Conservation (phyloP, 1,140 invertebrate genomes). For the Leptestheria dahalacensis region DNA sequence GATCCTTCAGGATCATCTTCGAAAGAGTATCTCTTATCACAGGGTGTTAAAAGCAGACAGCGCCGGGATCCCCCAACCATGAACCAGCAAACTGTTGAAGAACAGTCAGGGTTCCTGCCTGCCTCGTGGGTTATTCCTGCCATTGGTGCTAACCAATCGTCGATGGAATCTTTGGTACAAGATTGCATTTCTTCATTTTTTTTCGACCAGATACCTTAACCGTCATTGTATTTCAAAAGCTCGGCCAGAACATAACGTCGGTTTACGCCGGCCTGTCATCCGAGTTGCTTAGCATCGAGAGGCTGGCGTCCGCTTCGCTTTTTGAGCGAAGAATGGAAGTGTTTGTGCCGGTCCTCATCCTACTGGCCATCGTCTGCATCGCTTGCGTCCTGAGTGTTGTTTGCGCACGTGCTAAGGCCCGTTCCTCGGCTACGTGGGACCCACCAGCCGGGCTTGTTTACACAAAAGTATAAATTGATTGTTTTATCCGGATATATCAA, state of each 20-base stretch:
- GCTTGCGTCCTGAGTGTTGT: slow-evolving; percentile 8
- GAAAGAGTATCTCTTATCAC: background rate
- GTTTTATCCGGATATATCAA: too few species aligned
- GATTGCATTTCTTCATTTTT: background rate
- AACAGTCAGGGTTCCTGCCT: background rate
- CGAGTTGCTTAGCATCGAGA: slow-evolving; percentile 2
- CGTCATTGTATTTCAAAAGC: slow-evolving; percentile 1
- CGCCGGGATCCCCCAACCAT: background rate
- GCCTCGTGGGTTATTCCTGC: background rate
- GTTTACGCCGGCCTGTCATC: slow-evolving; percentile 8
- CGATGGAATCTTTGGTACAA: background rate
- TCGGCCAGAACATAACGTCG: background rate
- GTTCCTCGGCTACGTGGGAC: slow-evolving; percentile 10
- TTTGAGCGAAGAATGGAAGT: slow-evolving; percentile 12
- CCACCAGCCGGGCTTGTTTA: slow-evolving; percentile 13
- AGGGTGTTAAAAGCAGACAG: background rate
- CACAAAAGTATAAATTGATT: slow-evolving; percentile 13
- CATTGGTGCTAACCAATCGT: background rate
- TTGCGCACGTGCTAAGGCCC: slow-evolving; percentile 5
- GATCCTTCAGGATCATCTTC: slow-evolving; percentile 1
- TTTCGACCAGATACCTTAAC: background rate
- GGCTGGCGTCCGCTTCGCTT: background rate
- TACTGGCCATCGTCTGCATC: slow-evolving; percentile 2
- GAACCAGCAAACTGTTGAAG: background rate
- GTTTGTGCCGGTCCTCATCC: slow-evolving; percentile 13